Evolutionary conservation across 1,140 invertebrate species (phyloP).

Genomic region (Bombus confusus): DNA sequence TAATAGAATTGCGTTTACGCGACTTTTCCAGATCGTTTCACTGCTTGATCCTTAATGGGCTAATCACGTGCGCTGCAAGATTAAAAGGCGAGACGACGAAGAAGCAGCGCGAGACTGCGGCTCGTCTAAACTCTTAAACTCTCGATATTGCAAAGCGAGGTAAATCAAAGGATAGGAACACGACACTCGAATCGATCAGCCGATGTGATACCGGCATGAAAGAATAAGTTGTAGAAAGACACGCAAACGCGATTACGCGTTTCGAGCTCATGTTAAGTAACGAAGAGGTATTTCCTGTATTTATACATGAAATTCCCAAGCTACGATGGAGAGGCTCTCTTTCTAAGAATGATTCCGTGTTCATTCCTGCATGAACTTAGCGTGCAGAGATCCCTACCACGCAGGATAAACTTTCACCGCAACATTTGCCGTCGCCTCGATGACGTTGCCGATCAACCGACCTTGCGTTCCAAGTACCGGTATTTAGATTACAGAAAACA

Average conservation of each 20-base stretch:
- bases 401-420: constrained; percentile 68
- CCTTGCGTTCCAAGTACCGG: constrained; percentile 66
- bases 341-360: constrained; percentile 54
- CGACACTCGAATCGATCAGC: background rate
- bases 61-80: background rate
- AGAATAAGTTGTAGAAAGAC: background rate
- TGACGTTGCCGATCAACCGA: constrained; percentile 64
- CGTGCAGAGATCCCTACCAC: constrained; percentile 46
- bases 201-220: background rate
- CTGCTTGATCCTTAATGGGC: background rate
- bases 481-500: constrained; percentile 60
- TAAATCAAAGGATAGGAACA: background rate
- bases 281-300: constrained; percentile 8
- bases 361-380: constrained; percentile 45
- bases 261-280: background rate
- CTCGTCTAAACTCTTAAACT: no score
- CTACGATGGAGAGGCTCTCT: constrained; percentile 45
- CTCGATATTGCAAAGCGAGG: background rate
- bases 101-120: background rate
- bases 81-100: background rate
- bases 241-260: background rate
- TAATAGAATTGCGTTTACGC: background rate
- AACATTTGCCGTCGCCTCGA: constrained; percentile 58
- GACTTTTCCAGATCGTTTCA: background rate
- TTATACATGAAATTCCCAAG: constrained; percentile 39